These are phyloP conservation scores for Phalanger gymnotis DNA, from an alignment of 2,797 vertebrate genomes.

Conservation along the genomic window DNA sequence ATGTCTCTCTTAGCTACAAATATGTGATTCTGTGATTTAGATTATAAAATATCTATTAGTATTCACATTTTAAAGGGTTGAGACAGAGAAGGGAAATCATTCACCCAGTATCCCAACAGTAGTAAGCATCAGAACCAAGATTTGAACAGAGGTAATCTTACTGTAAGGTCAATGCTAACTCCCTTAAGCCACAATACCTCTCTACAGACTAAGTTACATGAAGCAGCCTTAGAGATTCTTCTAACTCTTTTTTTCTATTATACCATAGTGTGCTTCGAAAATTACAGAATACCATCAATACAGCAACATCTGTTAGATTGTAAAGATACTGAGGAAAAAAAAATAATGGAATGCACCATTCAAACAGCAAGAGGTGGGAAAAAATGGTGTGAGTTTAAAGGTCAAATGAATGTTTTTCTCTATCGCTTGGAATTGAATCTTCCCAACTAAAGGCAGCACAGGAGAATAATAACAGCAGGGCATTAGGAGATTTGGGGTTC, in stretches of 20 bases:
- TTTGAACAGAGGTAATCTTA: not conserved
- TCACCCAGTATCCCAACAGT: not conserved
- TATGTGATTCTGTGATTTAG: not conserved
- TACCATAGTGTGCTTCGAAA: conserved; percentile 6
- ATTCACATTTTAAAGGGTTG: not conserved
- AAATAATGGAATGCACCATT: not conserved
- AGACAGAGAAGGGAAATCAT: not conserved
- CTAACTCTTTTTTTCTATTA: not conserved
- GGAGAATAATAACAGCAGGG: not conserved
- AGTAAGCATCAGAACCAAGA: not conserved
- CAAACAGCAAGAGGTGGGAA: not conserved
- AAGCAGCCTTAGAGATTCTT: not conserved
- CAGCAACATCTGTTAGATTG: not conserved
- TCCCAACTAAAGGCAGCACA: not conserved
- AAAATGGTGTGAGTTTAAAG: not conserved
- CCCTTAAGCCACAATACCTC: not conserved
- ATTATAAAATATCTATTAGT: not conserved
- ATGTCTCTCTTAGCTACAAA: not conserved
- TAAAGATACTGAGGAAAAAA: not conserved
- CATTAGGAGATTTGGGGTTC: too few species aligned
- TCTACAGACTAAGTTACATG: not conserved
- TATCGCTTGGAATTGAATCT: not conserved
- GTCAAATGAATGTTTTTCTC: not conserved
- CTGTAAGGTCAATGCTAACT: not conserved
- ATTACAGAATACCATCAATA: not conserved